Evolutionary conservation across 2,888 invertebrate genomes (phyloP), one percentile per base, ranked within the genome.

Genomic region (Galeopsomyia nigrocyanea): DNA sequence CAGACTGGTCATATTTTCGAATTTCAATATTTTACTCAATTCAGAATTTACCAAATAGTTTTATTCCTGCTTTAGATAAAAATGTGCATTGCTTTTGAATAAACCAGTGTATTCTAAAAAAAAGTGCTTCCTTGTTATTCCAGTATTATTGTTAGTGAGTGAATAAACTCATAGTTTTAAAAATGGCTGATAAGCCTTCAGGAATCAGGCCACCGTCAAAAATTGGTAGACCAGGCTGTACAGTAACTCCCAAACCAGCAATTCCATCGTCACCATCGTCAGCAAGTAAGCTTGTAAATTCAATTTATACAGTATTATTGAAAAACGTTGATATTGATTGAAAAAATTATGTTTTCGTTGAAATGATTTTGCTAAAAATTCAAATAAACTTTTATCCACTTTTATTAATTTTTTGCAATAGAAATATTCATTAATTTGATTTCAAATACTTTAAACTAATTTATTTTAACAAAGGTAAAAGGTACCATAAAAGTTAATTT

Each of bases 171-270:
- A 53, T 39, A 68, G 55, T 71, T n/a, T 68, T 10, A 61, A 74
- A 14, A 68, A 74, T 74, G 74, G 60, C 71, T 56, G 74, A 75
- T 21, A 75, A 90, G 81, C 89, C 90, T 73, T 91, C 92, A 19
- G 91, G 91, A 70, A 84, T 92, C 77, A 90, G 90, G 80, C 91
- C 88, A 64, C 91, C 92, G 6, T 88, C 90, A 57, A 92, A 91
- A 87, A 92, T 93, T 81, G 92, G 92, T 72, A 87, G 92, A 77
- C 88, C 91, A 51, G 92, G 92, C 80, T 89, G 90, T 78, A 89
- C 90, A 69, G 87, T 89, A 74, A 88, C 90, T 75, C 91, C 91
- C 10, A 92, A 92, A 85, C 91, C 92, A 75, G 90, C 91, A n/a
- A 85, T 92, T 68, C 92, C 92, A 47, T 88, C 90, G 60, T 88